These are phyloP conservation scores for Arctocebus calabarensis DNA, from an alignment of 2,797 vertebrate genomes.

Conservation along the genomic window DNA sequence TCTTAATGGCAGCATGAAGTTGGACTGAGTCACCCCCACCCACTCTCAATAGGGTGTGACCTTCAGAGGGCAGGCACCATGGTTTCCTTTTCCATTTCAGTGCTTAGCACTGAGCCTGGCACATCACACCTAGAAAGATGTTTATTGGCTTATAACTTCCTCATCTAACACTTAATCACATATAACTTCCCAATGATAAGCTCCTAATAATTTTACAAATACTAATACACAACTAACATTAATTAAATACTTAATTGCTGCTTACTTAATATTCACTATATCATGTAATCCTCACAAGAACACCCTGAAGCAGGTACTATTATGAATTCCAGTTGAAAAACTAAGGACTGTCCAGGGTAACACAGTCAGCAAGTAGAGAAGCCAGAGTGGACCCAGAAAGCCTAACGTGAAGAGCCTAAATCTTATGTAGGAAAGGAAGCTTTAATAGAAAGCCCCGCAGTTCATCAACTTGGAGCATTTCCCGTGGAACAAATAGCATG, in stretches of 20 bases:
- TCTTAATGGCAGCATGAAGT: background rate
- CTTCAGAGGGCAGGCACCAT: background rate
- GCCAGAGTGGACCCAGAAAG: background rate
- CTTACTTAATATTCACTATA: background rate
- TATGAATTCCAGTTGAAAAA: background rate
- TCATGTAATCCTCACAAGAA: conserved; percentile 18
- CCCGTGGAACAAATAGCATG: background rate
- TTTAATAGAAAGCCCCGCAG: background rate
- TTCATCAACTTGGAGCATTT: background rate
- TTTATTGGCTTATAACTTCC: conserved; percentile 6
- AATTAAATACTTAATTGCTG: conserved; percentile 21
- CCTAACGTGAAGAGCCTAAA: background rate
- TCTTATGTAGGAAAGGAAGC: background rate
- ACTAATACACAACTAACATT: background rate
- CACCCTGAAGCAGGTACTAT: background rate
- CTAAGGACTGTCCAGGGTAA: background rate
- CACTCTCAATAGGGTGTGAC: background rate
- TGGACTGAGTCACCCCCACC: background rate
- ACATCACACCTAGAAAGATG: background rate
- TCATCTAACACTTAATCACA: conserved; percentile 3
- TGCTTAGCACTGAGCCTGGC: background rate
- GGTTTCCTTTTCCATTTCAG: background rate
- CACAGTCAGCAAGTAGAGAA: background rate
- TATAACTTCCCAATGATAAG: background rate
- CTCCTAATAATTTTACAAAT: background rate